Conservation (phyloP, 2,113 vertebrate genomes). For the Chroicocephalus ridibundus region DNA sequence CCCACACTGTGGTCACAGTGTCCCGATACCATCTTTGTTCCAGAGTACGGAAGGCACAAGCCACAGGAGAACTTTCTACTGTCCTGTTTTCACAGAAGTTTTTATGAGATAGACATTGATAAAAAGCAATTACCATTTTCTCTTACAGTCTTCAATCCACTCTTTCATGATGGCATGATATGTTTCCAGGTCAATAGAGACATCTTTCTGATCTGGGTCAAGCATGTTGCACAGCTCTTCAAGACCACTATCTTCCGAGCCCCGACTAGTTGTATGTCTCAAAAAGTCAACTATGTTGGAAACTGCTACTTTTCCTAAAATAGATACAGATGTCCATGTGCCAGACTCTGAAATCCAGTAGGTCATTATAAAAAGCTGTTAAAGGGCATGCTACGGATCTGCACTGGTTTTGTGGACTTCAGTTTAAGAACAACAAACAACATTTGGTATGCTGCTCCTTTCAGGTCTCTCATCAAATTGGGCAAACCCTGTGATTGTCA, state of each 20-base stretch:
- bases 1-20: rapidly evolving
- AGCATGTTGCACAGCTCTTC: constrained; percentile 88
- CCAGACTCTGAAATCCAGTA: background rate
- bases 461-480: background rate
- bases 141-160: constrained; percentile 84
- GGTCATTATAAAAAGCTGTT: no score
- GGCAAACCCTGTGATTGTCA: background rate
- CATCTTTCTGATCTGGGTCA: constrained; percentile 83
- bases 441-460: background rate
- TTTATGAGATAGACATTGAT: background rate
- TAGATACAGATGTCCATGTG: background rate
- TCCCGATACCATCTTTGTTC: background rate
- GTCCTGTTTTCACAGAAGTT: background rate
- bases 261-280: constrained; percentile 79
- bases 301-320: constrained; percentile 85
- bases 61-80: background rate
- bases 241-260: constrained; percentile 80
- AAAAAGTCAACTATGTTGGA: constrained; percentile 88
- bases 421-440: background rate
- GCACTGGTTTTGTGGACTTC: background rate
- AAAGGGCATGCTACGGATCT: background rate
- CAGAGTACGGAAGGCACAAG: rapidly evolving
- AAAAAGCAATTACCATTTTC: constrained; percentile 72
- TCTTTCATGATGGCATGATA: constrained; percentile 85
- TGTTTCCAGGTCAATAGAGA: constrained; percentile 84